A percentile compares a stretch with the other conserved stretches of the same genome.
Conservation (phyloP, 2,888 invertebrate species). For the Lypha dubia region DNA sequence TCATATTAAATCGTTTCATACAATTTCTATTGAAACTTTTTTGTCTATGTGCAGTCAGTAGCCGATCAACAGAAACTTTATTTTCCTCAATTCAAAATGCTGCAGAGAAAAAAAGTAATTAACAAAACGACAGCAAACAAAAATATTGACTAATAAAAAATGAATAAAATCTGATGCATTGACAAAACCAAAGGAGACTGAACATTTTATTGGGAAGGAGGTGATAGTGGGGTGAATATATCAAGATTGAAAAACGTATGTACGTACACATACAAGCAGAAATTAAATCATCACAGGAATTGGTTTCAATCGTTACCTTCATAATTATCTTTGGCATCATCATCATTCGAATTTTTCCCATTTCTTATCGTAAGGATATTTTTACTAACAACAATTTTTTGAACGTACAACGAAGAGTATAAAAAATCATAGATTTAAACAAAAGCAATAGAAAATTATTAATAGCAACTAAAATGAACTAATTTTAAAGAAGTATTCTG, state of each 20-base stretch:
- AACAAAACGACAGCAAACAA: constrained; percentile 29
- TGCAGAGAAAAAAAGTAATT: constrained; percentile 8
- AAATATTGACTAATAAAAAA: constrained; percentile 65
- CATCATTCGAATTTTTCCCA: not conserved
- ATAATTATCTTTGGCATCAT: not conserved
- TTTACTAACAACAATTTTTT: constrained; percentile 14
- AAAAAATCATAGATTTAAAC: not conserved
- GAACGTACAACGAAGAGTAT: not conserved
- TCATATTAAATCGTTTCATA: no score
- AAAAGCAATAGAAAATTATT: not conserved
- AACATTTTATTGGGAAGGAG: no score
- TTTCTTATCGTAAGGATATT: constrained; percentile 20
- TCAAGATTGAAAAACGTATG: constrained; percentile 2
- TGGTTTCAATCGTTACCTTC: constrained; percentile 37
- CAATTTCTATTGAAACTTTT: no score
- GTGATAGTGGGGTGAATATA: not conserved
- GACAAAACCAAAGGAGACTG: constrained; percentile 28
- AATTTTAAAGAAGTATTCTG: not conserved
- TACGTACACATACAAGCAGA: not conserved
- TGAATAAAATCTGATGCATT: constrained; percentile 69
- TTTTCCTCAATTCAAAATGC: not conserved
- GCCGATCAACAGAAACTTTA: constrained; percentile 40
- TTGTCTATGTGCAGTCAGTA: constrained; percentile 39
- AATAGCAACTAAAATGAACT: not conserved
- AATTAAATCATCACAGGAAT: constrained; percentile 44